A percentile compares a stretch with the other conserved stretches of the same genome.
Conservation (phyloP, 1,140 invertebrate species). For the Drosophila grimshawi region DNA sequence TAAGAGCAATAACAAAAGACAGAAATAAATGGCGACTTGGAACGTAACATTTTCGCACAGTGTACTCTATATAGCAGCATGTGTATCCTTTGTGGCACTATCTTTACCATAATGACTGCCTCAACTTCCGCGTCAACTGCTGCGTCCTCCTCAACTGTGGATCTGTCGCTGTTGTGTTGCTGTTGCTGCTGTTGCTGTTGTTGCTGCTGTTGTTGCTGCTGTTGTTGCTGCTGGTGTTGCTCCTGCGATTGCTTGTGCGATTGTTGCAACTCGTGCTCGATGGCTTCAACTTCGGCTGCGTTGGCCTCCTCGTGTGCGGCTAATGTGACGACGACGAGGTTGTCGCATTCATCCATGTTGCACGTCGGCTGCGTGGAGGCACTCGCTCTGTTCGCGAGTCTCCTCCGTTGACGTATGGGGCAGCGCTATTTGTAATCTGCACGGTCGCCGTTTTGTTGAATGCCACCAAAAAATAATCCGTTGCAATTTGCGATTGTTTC, state of each 20-base stretch:
- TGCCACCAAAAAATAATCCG: constrained; percentile 8
- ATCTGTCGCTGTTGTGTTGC: background rate
- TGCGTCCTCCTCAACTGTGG: constrained; percentile 57
- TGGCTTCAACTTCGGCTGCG: constrained; percentile 35
- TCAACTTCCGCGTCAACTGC: constrained; percentile 74
- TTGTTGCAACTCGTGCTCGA: constrained; percentile 36
- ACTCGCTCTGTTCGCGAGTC: constrained; percentile 65
- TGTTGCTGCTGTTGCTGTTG: background rate
- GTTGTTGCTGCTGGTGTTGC: background rate
- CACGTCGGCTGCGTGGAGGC: constrained; percentile 58
- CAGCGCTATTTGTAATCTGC: constrained; percentile 13
- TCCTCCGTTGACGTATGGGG: constrained; percentile 39
- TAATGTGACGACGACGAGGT: constrained; percentile 81
- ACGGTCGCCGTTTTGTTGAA: constrained; percentile 47
- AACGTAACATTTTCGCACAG: background rate
- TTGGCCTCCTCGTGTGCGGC: constrained; percentile 61
- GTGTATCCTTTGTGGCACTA: background rate
- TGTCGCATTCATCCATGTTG: constrained; percentile 85
- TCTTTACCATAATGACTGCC: constrained; percentile 80
- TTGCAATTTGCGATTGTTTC: background rate
- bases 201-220: constrained; percentile 14
- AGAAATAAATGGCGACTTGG: too few relatives aligned
- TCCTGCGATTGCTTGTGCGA: constrained; percentile 20
- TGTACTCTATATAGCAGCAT: background rate
- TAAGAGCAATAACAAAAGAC: too few relatives aligned